Evolutionary conservation across 2,113 vertebrate species (phyloP).

Genomic region (Lepus timidus): DNA sequence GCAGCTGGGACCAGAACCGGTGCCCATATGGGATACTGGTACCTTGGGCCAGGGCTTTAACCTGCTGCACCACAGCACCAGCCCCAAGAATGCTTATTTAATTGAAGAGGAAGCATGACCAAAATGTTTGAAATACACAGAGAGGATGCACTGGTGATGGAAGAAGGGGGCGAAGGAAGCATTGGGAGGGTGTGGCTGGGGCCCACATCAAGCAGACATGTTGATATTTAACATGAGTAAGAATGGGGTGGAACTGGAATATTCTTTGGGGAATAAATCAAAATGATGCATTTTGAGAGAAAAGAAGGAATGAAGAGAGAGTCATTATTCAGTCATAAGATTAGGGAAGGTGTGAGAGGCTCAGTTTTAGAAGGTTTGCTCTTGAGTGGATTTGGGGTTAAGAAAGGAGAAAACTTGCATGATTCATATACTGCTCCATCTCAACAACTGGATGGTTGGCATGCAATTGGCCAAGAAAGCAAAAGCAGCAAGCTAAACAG

Average conservation of each 20-base stretch:
- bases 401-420: background rate
- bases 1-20: no score
- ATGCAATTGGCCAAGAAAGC: background rate
- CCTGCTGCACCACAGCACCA: no score
- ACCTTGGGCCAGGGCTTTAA: rapidly evolving
- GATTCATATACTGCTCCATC: background rate
- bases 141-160: background rate
- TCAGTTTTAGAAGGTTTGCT: background rate
- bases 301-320: background rate
- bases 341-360: no score
- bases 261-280: background rate
- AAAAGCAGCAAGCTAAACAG: background rate
- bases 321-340: background rate
- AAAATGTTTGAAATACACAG: background rate
- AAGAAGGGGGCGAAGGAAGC: background rate
- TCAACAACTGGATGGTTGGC: background rate
- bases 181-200: rapidly evolving
- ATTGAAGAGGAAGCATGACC: background rate
- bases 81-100: background rate
- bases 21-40: no score
- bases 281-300: background rate
- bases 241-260: background rate
- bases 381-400: background rate
- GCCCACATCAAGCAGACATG: background rate
- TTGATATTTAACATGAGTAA: background rate